Evolutionary conservation across 1,140 invertebrate genomes (phyloP).

Genomic region (Apocrypta bakeri): DNA sequence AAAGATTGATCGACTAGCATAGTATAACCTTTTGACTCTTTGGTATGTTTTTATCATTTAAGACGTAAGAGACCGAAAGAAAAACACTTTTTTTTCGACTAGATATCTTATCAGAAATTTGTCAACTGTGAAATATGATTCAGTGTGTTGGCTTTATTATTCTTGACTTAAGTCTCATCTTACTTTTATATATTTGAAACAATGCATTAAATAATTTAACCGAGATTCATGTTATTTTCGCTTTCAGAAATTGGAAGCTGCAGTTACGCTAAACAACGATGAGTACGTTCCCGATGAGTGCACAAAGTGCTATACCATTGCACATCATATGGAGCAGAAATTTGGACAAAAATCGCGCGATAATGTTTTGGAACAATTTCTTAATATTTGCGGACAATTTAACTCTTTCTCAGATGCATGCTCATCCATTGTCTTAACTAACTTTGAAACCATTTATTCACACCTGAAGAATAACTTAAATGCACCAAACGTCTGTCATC

Average conservation of each 20-base stretch:
- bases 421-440: constrained; percentile 80
- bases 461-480: constrained; percentile 79
- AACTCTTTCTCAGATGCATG: constrained; percentile 86
- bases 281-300: constrained; percentile 69
- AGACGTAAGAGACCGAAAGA: neutral
- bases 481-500: constrained; percentile 80
- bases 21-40: constrained; percentile 39
- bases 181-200: neutral
- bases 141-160: neutral
- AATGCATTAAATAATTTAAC: constrained; percentile 22
- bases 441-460: constrained; percentile 82
- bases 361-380: constrained; percentile 59
- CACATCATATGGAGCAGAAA: constrained; percentile 68
- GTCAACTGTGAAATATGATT: constrained; percentile 19
- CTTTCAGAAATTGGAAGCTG: constrained; percentile 18
- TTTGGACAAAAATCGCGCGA: constrained; percentile 60
- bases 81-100: constrained; percentile 25
- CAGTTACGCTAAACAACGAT: constrained; percentile 58
- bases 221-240: constrained; percentile 24
- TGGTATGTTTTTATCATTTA: constrained; percentile 28
- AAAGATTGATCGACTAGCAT: constrained; percentile 1
- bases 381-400: constrained; percentile 78
- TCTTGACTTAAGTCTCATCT: constrained; percentile 14
- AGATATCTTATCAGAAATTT: constrained; percentile 37
- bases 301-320: constrained; percentile 68